Evolutionary conservation across 2,888 invertebrate species (phyloP).

Genomic region (Volucella zonaria): DNA sequence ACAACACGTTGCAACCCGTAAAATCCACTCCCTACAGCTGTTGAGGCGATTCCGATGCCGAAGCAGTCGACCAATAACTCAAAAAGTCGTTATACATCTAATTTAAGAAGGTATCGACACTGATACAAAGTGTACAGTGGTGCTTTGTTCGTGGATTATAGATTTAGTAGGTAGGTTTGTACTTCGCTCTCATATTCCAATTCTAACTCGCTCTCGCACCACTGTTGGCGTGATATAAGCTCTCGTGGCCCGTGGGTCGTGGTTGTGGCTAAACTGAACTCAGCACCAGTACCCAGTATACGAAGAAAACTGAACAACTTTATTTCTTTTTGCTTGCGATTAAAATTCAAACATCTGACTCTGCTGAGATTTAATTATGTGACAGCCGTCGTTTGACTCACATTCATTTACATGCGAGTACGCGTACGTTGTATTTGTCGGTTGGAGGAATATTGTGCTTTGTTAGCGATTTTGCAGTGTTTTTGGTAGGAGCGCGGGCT

Average conservation of each 20-base stretch:
- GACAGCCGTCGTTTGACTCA: constrained; percentile 67
- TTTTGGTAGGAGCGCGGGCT: constrained; percentile 3
- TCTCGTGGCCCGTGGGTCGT: neutral
- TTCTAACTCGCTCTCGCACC: no score
- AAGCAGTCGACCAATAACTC: constrained; percentile 56
- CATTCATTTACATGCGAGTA: constrained; percentile 51
- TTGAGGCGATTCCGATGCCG: neutral
- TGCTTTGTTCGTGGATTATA: neutral
- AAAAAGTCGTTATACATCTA: constrained; percentile 44
- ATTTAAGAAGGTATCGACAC: constrained; percentile 3
- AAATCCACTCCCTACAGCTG: constrained; percentile 42
- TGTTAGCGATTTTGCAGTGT: neutral
- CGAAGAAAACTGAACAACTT: constrained; percentile 38
- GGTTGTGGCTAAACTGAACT: neutral
- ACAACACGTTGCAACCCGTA: constrained; percentile 63
- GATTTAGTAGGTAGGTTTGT: no score
- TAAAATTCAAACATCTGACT: constrained; percentile 68
- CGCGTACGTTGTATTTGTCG: constrained; percentile 19
- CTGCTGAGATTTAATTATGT: constrained; percentile 72
- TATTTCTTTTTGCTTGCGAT: constrained; percentile 48
- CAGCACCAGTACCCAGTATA: neutral
- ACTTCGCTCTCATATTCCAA: no score
- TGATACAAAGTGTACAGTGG: neutral
- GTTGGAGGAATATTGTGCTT: constrained; percentile 24
- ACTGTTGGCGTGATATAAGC: neutral